phyloP scores from a whole-genome alignment of 2,113 vertebrate genomes.

The Myotis davidii region DNA sequence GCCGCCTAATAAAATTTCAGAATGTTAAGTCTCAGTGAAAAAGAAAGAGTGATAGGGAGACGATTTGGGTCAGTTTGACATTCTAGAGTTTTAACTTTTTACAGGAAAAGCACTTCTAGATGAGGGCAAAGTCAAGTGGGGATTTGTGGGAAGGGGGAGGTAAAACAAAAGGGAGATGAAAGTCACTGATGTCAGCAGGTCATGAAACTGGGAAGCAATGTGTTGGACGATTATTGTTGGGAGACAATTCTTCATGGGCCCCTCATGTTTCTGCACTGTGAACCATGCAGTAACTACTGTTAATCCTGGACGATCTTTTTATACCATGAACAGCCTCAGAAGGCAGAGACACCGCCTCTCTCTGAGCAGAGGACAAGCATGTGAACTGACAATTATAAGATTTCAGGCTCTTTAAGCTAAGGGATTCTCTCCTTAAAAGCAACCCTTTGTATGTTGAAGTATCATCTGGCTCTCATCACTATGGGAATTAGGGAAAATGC shows the following conservation, averaged over 20 bases:
- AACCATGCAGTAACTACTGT: not conserved
- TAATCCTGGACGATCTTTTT: not conserved
- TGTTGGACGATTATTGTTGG: not conserved
- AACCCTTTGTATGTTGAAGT: not conserved
- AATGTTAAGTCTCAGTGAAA: not conserved
- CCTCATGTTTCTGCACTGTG: not conserved
- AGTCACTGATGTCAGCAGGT: not conserved
- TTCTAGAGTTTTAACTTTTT: constrained; percentile 9
- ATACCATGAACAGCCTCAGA: not conserved
- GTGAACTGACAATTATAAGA: not conserved
- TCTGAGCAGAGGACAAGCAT: not conserved
- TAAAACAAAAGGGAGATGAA: not conserved
- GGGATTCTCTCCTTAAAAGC: not conserved
- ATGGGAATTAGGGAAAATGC: not conserved
- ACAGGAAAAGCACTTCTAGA: not conserved
- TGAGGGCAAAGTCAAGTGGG: not conserved
- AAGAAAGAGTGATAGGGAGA: not conserved
- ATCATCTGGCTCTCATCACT: not conserved
- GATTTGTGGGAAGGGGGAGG: not conserved
- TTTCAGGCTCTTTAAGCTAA: not conserved
- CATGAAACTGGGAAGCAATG: not conserved
- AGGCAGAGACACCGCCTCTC: not conserved
- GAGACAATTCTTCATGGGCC: not conserved
- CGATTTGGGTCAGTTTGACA: not conserved
- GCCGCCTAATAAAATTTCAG: not conserved